Evolutionary conservation across 2,888 invertebrate species (phyloP).

Genomic region (Chloromyia formosa): DNA sequence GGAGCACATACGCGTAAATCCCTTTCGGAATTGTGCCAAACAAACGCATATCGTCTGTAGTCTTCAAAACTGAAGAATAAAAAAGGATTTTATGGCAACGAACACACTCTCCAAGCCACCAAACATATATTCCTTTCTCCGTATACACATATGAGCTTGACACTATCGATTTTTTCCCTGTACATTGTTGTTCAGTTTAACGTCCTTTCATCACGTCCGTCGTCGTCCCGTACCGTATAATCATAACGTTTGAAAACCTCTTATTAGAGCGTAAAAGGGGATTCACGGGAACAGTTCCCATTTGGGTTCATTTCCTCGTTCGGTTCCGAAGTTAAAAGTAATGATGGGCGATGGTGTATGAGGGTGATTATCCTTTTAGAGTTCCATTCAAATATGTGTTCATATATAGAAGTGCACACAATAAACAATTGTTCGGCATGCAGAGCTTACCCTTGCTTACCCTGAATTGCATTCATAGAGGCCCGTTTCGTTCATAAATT

Average conservation of each 20-base stretch:
- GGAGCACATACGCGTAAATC: neutral
- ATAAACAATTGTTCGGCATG: conserved; percentile 11
- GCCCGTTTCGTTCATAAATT: conserved; percentile 8
- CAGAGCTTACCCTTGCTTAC: conserved; percentile 15
- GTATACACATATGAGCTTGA: conserved; percentile 14
- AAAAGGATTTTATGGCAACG: conserved; percentile 2
- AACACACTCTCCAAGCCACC: conserved; percentile 2
- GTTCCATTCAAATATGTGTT: conserved; percentile 15
- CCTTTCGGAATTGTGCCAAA: conserved; percentile 14
- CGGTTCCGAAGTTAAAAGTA: conserved; percentile 27
- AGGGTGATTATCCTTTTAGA: conserved; percentile 40
- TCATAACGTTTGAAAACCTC: conserved; percentile 22
- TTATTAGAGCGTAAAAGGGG: conserved; percentile 30
- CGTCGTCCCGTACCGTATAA: no score
- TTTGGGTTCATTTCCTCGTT: conserved; percentile 17
- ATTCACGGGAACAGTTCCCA: neutral
- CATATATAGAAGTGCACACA: no score
- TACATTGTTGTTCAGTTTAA: conserved; percentile 41
- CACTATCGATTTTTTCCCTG: conserved; percentile 34
- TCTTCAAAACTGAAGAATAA: neutral
- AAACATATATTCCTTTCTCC: neutral
- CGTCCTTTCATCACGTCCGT: conserved; percentile 29
- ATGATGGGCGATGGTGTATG: conserved; percentile 33
- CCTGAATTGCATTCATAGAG: conserved; percentile 40
- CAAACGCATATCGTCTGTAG: conserved; percentile 1